Evolutionary conservation across 92 coral and sea anemone genomes (phyloP).

Genomic region (Umimayanthus chanpuru): DNA sequence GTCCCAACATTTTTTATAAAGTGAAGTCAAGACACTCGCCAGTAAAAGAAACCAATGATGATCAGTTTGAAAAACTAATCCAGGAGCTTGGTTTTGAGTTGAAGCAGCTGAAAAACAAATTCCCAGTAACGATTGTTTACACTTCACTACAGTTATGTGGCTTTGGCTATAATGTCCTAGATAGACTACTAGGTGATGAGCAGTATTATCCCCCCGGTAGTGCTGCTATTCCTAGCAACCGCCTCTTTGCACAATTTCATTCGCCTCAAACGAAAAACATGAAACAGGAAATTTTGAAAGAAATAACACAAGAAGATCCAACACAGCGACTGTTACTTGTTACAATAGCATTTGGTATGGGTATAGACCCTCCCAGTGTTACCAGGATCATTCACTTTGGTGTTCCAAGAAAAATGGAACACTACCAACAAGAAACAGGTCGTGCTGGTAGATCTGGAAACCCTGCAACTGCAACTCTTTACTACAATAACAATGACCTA

Average conservation of each 20-base stretch:
- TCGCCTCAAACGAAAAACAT: not conserved
- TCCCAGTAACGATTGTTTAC: slow-evolving; percentile 26
- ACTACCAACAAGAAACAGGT: slow-evolving; percentile 32
- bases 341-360: slow-evolving; percentile 31
- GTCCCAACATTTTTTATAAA: too few species aligned
- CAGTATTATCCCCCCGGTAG: slow-evolving; percentile 35
- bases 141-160: slow-evolving; percentile 38
- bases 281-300: not conserved
- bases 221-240: slow-evolving; percentile 19
- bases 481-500: too few species aligned
- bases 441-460: too few species aligned
- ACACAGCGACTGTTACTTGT: not conserved
- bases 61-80: not conserved
- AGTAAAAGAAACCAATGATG: not conserved
- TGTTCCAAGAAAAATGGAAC: slow-evolving; percentile 26
- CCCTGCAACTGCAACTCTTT: too few species aligned
- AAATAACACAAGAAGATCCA: slow-evolving; percentile 16
- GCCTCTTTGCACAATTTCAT: not conserved
- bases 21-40: too few species aligned
- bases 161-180: slow-evolving; percentile 31
- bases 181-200: slow-evolving; percentile 1
- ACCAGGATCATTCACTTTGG: slow-evolving; percentile 19
- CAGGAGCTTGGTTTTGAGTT: slow-evolving; percentile 1
- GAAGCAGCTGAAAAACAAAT: slow-evolving; percentile 17
- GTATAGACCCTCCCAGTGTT: slow-evolving; percentile 16